Conservation (phyloP, 2,797 vertebrate genomes). For the Tragelaphus eurycerus region DNA sequence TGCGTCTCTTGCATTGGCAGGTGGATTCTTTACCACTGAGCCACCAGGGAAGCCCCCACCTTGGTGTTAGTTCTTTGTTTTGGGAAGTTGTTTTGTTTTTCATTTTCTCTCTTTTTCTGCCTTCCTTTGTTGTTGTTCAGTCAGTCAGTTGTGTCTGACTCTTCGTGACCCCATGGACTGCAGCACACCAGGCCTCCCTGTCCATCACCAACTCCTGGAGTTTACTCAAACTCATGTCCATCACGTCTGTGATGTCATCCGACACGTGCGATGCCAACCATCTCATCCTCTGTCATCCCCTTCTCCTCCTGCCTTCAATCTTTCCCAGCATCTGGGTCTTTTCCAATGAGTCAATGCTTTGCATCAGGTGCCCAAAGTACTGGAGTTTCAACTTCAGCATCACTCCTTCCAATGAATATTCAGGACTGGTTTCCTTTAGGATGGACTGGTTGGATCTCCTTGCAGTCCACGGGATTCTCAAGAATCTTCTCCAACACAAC, state of each 20-base stretch:
- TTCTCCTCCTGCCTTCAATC: background rate
- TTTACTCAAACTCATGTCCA: background rate
- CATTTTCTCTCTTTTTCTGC: background rate
- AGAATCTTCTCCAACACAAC: background rate
- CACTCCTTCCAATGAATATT: background rate
- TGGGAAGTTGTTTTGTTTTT: background rate
- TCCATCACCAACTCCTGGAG: background rate
- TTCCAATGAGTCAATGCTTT: background rate
- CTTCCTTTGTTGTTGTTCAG: background rate
- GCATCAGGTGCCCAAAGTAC: background rate
- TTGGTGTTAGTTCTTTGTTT: background rate
- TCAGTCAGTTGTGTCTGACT: background rate
- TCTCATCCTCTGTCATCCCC: background rate
- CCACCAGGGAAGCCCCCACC: background rate
- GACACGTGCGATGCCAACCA: background rate
- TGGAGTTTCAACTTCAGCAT: background rate
- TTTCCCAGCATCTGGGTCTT: background rate
- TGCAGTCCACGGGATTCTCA: background rate
- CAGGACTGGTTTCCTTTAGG: background rate
- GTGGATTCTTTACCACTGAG: background rate
- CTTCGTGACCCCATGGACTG: background rate
- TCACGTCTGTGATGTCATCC: background rate
- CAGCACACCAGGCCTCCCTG: background rate
- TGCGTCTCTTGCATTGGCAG: background rate
- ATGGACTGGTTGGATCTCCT: background rate